Base-by-base conservation (phyloP, 2,797 vertebrate species). In the Chelon auratus region DNA sequence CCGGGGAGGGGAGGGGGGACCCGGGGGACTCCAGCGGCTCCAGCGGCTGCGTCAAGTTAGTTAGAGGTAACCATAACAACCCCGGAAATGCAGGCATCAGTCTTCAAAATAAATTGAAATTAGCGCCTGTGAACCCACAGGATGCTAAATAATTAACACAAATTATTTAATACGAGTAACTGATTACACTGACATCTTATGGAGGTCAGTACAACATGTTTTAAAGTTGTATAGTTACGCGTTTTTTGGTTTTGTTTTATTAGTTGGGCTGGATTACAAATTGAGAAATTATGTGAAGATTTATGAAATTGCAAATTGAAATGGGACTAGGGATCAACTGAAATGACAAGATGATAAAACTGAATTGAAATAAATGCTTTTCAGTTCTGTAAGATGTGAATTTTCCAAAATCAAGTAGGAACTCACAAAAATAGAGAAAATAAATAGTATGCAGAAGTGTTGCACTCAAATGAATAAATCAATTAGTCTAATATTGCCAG, bases 1-100 rank as follows among this genome's bases (percentile, higher is more conserved):
- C 76, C 62, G 71, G 54, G 62, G 78, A 86, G 76, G 80, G 89
- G 87, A 82, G 90, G 92, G 62, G 85, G 72, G 75, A 76, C 76
- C 75, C 54, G 63, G 71, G 81, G 67, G 78, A 76, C 77, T 85
- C 73, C 53, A 68, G 71, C 50, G 71, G 70, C 82, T 78, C 87
- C 87, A 75, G 69, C 62, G 70, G 36, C 42, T 12, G 33, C 10
- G 3, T 77, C 75, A 86, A 85, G 61, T 14, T 51, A 24, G 14
- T 2, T 0, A 22, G 3, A 64, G 30, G 37, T 10, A 60, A 45
- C 9, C 1, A 9, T 4, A 9, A 1, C 45, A 37, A 26, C 0
- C 72, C 68, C 57, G 83, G 85, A 88, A 83, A 37, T 11, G 1
- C 0, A 0, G 0, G 1, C 4, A 14, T 2, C 0, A 0, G 1